Evolutionary conservation across 2,113 vertebrate species (phyloP).

Genomic region (Oplegnathus fasciatus): DNA sequence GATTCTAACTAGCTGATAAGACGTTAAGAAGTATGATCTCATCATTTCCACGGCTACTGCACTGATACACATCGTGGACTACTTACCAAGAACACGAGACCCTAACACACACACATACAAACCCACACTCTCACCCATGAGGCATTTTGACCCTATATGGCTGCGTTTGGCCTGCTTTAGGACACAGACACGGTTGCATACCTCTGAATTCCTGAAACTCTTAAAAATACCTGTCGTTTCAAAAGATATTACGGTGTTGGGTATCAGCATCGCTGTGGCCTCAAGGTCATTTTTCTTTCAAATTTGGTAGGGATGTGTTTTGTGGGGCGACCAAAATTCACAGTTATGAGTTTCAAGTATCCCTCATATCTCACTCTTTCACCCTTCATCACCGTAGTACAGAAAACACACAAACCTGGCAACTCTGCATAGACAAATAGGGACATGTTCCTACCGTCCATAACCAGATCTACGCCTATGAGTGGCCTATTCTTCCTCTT

Average conservation of each 20-base stretch:
- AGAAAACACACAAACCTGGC: neutral
- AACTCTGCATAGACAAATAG: neutral
- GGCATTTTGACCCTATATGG: constrained; percentile 70
- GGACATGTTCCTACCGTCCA: neutral
- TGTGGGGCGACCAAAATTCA: neutral
- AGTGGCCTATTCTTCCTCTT: neutral
- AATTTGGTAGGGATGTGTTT: neutral
- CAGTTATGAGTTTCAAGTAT: neutral
- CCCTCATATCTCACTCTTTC: neutral
- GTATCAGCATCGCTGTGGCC: neutral
- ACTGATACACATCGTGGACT: constrained; percentile 66
- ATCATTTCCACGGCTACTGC: constrained; percentile 72
- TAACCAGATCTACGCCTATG: neutral
- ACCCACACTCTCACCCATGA: constrained; percentile 13
- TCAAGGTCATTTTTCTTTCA: neutral
- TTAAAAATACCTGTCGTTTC: neutral
- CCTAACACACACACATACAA: neutral
- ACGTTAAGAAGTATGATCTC: constrained; percentile 66
- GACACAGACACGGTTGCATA: neutral
- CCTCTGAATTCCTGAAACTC: neutral
- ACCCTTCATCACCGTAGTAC: neutral
- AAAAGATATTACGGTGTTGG: neutral
- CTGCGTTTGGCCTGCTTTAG: constrained; percentile 17
- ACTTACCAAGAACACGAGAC: constrained; percentile 54
- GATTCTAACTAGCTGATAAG: constrained; percentile 70